Conservation (phyloP, 2,113 vertebrate genomes). For the Elaphurus davidianus region DNA sequence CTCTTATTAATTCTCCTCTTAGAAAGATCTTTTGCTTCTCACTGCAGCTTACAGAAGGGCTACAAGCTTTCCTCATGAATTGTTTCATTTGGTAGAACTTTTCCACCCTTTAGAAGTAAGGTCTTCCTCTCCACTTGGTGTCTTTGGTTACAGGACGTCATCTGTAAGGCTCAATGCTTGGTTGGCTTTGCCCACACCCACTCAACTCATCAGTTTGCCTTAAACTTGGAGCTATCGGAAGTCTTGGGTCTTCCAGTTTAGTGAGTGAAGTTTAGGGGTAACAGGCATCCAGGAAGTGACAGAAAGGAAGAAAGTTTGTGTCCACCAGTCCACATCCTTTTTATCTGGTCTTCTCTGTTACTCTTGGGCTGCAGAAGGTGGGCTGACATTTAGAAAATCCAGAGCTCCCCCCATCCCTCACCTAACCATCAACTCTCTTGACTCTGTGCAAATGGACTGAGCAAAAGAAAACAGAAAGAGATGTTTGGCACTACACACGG, state of each 20-base stretch:
- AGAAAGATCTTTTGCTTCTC: slow-evolving; percentile 13
- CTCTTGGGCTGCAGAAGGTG: background rate
- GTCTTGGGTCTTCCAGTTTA: background rate
- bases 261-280: background rate
- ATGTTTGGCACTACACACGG: slow-evolving; percentile 12
- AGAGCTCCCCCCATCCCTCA: slow-evolving; percentile 44
- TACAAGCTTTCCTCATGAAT: background rate
- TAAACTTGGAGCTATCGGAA: slow-evolving; percentile 32
- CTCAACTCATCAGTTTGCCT: background rate
- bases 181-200: background rate
- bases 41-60: slow-evolving; percentile 43
- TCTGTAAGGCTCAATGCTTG: background rate
- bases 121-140: background rate
- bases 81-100: background rate
- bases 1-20: slow-evolving; percentile 45
- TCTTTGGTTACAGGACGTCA: background rate
- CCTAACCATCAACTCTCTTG: slow-evolving; percentile 26
- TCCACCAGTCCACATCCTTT: background rate
- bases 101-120: slow-evolving; percentile 20
- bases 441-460: slow-evolving; percentile 65
- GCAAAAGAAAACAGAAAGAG: slow-evolving; percentile 52
- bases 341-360: slow-evolving; percentile 2
- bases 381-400: background rate
- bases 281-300: background rate
- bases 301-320: background rate